Percentiles rank a stretch among this genome's conserved stretches.
These are phyloP conservation scores for Caenorhabditis zanzibari DNA, from an alignment of 2,888 invertebrate genomes.

Conservation along the genomic window DNA sequence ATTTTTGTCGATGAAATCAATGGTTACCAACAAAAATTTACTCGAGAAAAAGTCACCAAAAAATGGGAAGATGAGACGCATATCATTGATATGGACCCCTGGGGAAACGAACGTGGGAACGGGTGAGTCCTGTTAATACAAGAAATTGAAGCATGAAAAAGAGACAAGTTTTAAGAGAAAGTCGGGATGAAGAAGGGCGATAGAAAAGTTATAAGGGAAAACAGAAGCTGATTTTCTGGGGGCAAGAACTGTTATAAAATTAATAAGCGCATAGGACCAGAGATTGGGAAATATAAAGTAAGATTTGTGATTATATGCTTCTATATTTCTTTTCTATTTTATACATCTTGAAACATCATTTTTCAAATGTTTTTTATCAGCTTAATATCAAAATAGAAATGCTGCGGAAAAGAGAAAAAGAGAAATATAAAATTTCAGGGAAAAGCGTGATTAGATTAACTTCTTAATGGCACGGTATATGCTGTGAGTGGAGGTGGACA, in stretches of 20 bases:
- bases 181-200: background rate
- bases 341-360: constrained; percentile 48
- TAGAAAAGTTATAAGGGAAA: background rate
- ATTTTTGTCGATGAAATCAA: too few relatives aligned
- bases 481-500: constrained; percentile 5
- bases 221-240: constrained; percentile 44
- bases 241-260: constrained; percentile 54
- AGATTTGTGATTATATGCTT: constrained; percentile 10
- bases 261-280: constrained; percentile 61
- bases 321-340: constrained; percentile 2
- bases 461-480: constrained; percentile 50
- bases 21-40: constrained; percentile 6
- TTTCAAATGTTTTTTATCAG: constrained; percentile 26
- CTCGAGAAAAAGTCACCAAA: constrained; percentile 32
- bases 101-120: too few relatives aligned
- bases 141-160: background rate
- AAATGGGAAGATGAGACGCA: constrained; percentile 8
- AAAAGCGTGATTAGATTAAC: constrained; percentile 25
- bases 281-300: background rate
- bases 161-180: background rate
- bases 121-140: background rate
- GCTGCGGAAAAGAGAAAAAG: background rate
- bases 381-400: constrained; percentile 10
- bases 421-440: background rate
- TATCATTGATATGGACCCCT: constrained; percentile 38